These are phyloP conservation scores for Thamnophis sirtalis DNA, from an alignment of 2,113 vertebrate species.

Conservation along the genomic window DNA sequence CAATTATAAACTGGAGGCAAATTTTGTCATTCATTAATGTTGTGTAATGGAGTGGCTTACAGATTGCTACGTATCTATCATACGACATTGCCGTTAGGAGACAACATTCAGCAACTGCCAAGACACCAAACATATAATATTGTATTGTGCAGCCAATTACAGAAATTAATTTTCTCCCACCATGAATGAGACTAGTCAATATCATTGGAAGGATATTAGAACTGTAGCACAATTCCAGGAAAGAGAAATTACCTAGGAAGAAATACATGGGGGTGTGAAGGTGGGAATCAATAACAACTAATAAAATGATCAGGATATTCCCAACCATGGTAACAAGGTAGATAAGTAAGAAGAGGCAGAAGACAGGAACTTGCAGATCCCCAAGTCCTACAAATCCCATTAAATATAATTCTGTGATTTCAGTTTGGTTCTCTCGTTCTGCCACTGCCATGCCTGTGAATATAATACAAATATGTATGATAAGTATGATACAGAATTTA, in stretches of 20 bases:
- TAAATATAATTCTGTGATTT: neutral
- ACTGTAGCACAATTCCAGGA: slow-evolving; percentile 6
- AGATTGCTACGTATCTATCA: slow-evolving; percentile 28
- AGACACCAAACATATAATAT: slow-evolving; percentile 29
- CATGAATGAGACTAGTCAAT: slow-evolving; percentile 6
- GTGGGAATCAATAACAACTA: neutral
- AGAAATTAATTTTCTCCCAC: slow-evolving; percentile 15
- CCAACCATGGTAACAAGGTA: neutral
- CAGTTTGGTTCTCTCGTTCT: neutral
- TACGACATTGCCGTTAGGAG: slow-evolving; percentile 37
- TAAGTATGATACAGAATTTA: neutral
- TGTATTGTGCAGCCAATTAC: slow-evolving; percentile 20
- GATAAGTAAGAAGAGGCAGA: neutral
- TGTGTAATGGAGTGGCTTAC: slow-evolving; percentile 12
- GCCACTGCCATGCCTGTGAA: neutral
- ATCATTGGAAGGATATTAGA: slow-evolving; percentile 2
- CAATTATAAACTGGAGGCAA: neutral
- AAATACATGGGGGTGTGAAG: neutral
- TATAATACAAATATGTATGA: neutral
- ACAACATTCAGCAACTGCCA: slow-evolving; percentile 29
- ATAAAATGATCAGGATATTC: neutral
- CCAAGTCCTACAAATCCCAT: neutral
- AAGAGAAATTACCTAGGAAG: neutral
- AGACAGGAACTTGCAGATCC: neutral
- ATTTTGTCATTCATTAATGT: slow-evolving; percentile 1